Evolutionary conservation across 2,113 vertebrate genomes (phyloP).

Genomic region (Amblyornis subalaris): DNA sequence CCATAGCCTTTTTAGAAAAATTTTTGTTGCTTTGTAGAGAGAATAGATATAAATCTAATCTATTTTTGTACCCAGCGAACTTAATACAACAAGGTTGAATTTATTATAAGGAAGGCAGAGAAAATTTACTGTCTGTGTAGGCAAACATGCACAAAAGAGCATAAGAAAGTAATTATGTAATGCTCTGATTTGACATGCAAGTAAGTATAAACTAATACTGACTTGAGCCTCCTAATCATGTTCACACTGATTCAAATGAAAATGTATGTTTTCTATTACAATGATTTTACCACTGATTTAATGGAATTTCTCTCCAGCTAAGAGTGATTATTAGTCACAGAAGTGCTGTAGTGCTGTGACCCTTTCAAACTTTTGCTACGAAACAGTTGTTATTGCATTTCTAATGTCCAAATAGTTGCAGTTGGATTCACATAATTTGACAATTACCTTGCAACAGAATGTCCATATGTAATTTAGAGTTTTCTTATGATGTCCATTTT

Average conservation of each 20-base stretch:
- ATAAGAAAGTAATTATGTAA: slow-evolving; percentile 60
- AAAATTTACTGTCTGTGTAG: slow-evolving; percentile 38
- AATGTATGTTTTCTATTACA: slow-evolving; percentile 59
- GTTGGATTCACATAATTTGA: slow-evolving; percentile 12
- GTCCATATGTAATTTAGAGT: background rate
- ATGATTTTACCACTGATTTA: slow-evolving; percentile 57
- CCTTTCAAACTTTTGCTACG: slow-evolving; percentile 28
- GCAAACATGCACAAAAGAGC: slow-evolving; percentile 41
- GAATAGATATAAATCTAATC: background rate
- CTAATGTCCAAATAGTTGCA: slow-evolving; percentile 23
- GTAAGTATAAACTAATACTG: slow-evolving; percentile 63
- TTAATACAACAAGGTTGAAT: slow-evolving; percentile 21
- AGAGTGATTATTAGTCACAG: slow-evolving; percentile 61
- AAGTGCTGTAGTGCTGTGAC: slow-evolving; percentile 19
- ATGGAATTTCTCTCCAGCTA: slow-evolving; percentile 60
- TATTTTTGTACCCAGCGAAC: slow-evolving; percentile 6
- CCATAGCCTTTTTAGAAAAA: background rate
- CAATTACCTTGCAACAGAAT: slow-evolving; percentile 18
- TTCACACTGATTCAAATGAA: slow-evolving; percentile 63
- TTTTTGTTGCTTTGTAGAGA: background rate
- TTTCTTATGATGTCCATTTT: background rate
- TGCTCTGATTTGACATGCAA: slow-evolving; percentile 60
- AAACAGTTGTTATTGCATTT: slow-evolving; percentile 16
- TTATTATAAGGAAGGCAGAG: slow-evolving; percentile 1
- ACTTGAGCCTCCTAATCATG: slow-evolving; percentile 58